Evolutionary conservation across 30 jellyfish, hydroid and myxozoan genomes (phyloP), one percentile per base, ranked within the genome.

Genomic region (Phacellophora camtschatica): DNA sequence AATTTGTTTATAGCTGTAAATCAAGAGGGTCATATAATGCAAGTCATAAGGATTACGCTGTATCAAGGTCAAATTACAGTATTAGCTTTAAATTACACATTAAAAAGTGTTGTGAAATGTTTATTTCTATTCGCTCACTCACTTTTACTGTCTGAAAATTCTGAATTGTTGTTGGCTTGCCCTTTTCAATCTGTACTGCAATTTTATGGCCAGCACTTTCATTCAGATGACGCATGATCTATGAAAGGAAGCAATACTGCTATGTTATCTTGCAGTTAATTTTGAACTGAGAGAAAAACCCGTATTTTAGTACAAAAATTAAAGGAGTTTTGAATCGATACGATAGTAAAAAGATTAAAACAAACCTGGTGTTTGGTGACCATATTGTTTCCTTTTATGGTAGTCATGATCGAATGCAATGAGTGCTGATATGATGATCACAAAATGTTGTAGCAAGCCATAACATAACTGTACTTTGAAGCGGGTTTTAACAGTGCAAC

Each of bases 341-440:
- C 58, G 22, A 45, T 2, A 45, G 58, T 45, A 45, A 45, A 45
- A 45, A 45, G 10, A 45, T 45, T 45, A 6, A 45, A 45, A 45
- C 58, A 45, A 45, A 45, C 58, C 58, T 45, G 58, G 58, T 45
- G 58, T 45, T 45, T 45, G 58, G 58, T 45, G 58, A 45, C 58
- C 58, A 45, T 45, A 45, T 45, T 22, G 56, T 63, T 67, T 42
- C 33, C 68, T 41, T 36, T 67, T 33, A 58, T 55, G 11, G 36
- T 18, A 54, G 68, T 7, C 68, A 54, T 54, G 68, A 54, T 54
- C 4, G 68, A n/a, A 0, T 32, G 35, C 68, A 1, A 54, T 54
- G 68, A 1, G 68, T 54, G 68, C 68, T 54, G 68, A 54, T 54
- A 54, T 54, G 30, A 43, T 43, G 56, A 43, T 43, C 56, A 31